These are phyloP conservation scores for Achatina immaculata DNA, from an alignment of 1,140 invertebrate species.

Conservation along the genomic window DNA sequence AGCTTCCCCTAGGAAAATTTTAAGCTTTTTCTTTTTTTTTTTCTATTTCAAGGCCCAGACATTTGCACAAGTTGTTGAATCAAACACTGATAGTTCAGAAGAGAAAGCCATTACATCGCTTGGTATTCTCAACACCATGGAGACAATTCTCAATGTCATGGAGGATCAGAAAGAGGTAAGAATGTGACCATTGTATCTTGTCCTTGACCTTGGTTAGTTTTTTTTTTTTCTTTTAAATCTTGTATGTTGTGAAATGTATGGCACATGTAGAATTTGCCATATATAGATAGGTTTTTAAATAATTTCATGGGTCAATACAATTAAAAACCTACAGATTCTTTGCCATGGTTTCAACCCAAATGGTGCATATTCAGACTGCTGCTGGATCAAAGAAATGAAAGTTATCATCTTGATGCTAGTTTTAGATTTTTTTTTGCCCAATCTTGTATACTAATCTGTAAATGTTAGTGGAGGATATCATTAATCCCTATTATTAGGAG, in stretches of 20 bases:
- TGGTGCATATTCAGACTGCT: too few species aligned
- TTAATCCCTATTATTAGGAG: too few species aligned
- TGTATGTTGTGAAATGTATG: background rate
- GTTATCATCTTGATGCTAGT: too few species aligned
- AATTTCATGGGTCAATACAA: background rate
- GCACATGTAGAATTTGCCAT: background rate
- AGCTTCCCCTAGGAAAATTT: too few species aligned
- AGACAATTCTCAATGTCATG: slow-evolving; percentile 94
- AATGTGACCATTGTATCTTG: background rate
- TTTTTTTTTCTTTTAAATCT: background rate
- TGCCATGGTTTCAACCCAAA: too few species aligned
- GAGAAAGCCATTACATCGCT: slow-evolving; percentile 98
- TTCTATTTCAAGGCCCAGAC: slow-evolving; percentile 80
- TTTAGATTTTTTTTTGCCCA: too few species aligned
- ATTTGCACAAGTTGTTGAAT: slow-evolving; percentile 85
- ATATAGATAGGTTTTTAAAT: slow-evolving; percentile 4
- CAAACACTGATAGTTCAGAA: slow-evolving; percentile 84
- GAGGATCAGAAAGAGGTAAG: slow-evolving; percentile 81
- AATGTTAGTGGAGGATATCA: too few species aligned
- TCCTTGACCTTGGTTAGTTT: background rate
- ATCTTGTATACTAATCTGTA: too few species aligned
- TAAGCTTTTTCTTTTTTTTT: too few species aligned
- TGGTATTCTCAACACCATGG: slow-evolving; percentile 96
- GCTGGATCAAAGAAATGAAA: too few species aligned
- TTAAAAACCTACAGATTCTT: too few species aligned